Evolutionary conservation across 2,888 invertebrate species (phyloP).

Genomic region (Ernsta delagoae): DNA sequence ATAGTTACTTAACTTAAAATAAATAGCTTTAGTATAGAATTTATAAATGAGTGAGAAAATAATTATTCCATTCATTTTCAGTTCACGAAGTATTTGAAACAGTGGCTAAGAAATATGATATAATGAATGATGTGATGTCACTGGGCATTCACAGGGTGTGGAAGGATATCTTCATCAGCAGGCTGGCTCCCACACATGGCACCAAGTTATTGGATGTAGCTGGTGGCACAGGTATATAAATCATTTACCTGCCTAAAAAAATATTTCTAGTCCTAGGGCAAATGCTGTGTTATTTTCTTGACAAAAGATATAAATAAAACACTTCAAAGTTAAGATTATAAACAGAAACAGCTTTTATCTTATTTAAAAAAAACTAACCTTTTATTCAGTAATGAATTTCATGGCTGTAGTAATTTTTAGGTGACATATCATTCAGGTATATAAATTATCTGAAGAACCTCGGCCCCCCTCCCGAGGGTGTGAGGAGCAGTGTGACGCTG

Average conservation of each 20-base stretch:
- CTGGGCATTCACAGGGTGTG: conserved; percentile 97
- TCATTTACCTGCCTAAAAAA: too few species aligned
- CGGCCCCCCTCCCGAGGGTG: conserved; percentile 55
- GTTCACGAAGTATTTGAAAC: conserved; percentile 97
- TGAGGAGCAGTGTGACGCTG: conserved; percentile 89
- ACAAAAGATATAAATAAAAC: too few species aligned
- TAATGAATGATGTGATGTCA: conserved; percentile 99
- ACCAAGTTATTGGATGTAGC: conserved; percentile 96
- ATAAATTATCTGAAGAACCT: conserved; percentile 87
- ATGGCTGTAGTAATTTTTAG: conserved; percentile 65
- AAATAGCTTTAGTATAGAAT: background rate
- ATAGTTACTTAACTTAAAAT: background rate
- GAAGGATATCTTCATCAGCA: conserved; percentile 97
- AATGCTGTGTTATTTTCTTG: too few species aligned
- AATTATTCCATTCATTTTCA: conserved; percentile 64
- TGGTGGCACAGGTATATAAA: conserved; percentile 94
- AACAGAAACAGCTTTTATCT: too few species aligned
- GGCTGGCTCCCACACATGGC: conserved; percentile 90
- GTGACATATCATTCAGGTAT: conserved; percentile 97
- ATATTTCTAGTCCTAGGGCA: too few species aligned
- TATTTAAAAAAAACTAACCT: too few species aligned
- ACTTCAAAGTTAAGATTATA: too few species aligned
- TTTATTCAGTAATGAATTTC: too few species aligned
- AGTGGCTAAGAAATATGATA: conserved; percentile 96
- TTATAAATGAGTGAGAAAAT: background rate